phyloP scores from a whole-genome alignment of 1,140 invertebrate genomes.

The Hylyphantes graminicola region DNA sequence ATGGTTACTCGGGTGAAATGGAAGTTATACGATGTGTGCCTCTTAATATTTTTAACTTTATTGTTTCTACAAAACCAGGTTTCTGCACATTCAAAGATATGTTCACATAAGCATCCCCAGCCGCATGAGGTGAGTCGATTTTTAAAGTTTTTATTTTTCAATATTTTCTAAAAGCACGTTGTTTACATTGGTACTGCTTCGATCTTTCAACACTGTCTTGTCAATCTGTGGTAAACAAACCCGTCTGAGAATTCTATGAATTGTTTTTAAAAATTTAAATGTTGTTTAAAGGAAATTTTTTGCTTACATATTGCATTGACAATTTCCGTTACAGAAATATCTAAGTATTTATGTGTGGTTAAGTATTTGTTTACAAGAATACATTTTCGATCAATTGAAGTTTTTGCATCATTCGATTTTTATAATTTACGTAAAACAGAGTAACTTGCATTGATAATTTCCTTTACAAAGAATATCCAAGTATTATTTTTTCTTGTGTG shows the following conservation, averaged over 20 bases:
- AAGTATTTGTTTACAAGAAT: no score
- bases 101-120: slow-evolving; percentile 48
- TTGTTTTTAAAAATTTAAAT: neutral
- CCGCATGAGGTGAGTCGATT: slow-evolving; percentile 49
- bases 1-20: slow-evolving; percentile 56
- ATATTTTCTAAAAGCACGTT: slow-evolving; percentile 24
- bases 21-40: slow-evolving; percentile 39
- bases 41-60: slow-evolving; percentile 33
- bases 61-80: slow-evolving; percentile 35
- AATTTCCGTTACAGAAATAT: no score
- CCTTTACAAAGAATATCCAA: no score
- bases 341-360: no score
- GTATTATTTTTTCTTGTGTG: no score
- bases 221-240: slow-evolving; percentile 42
- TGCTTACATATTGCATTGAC: no score
- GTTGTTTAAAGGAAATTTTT: no score
- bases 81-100: slow-evolving; percentile 36
- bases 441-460: no score
- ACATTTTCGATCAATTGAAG: no score
- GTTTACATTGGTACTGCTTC: slow-evolving; percentile 46
- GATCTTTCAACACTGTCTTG: neutral
- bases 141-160: neutral
- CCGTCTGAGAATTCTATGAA: neutral
- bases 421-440: no score
- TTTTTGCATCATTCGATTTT: no score